Percentiles rank a stretch among this genome's conserved stretches.
Evolutionary conservation across 2,113 vertebrate genomes (phyloP).

Genomic region (Trochalopteron elliotii): DNA sequence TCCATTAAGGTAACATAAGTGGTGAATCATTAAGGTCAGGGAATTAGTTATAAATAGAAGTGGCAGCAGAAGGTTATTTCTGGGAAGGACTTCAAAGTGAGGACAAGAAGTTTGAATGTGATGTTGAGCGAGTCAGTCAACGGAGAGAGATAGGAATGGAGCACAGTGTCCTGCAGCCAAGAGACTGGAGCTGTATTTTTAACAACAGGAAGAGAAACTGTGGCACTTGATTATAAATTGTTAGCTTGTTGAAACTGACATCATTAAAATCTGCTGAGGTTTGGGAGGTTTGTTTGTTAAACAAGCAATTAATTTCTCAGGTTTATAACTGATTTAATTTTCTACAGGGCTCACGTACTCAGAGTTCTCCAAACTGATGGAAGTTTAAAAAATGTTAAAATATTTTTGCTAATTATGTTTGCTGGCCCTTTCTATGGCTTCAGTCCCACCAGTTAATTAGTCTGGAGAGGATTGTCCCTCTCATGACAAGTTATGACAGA

Average conservation of each 20-base stretch:
- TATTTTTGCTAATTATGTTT: neutral
- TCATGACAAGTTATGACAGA: neutral
- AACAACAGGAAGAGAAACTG: neutral
- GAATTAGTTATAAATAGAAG: conserved; percentile 9
- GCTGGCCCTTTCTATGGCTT: neutral
- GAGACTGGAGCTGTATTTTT: neutral
- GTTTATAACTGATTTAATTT: neutral
- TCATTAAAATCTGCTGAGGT: neutral
- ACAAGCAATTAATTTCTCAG: neutral
- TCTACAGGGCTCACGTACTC: accelerated
- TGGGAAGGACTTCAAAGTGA: neutral
- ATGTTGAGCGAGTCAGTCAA: neutral
- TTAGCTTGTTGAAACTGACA: neutral
- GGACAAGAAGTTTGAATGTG: neutral
- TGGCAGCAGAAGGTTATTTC: neutral
- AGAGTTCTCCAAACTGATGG: neutral
- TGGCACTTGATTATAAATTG: neutral
- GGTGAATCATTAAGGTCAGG: neutral
- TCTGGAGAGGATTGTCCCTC: neutral
- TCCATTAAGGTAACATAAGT: neutral
- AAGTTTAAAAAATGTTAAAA: neutral
- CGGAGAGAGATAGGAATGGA: neutral
- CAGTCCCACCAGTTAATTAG: neutral
- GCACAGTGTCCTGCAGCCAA: neutral
- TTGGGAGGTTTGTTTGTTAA: neutral